Conservation (phyloP, 1,140 invertebrate species). For the Mylabris phalerata region DNA sequence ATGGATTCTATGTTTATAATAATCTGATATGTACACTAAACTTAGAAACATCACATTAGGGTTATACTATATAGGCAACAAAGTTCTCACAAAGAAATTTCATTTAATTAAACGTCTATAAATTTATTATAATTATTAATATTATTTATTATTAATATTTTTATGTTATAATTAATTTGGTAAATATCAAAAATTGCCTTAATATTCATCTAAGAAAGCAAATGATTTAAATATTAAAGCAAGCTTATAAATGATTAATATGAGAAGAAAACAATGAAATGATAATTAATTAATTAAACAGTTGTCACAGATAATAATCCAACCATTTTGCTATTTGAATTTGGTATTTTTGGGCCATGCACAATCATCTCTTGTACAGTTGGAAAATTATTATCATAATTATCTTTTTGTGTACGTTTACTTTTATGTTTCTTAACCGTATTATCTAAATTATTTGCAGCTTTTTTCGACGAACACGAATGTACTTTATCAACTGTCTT, state of each 20-base stretch:
- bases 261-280: background rate
- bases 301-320: slow-evolving; percentile 50
- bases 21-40: slow-evolving; percentile 35
- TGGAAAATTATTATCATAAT: slow-evolving; percentile 45
- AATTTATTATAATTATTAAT: background rate
- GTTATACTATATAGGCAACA: slow-evolving; percentile 23
- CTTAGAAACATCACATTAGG: slow-evolving; percentile 35
- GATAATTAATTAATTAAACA: slow-evolving; percentile 38
- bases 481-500: slow-evolving; percentile 18
- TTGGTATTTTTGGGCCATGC: slow-evolving; percentile 43
- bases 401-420: slow-evolving; percentile 42
- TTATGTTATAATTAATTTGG: background rate
- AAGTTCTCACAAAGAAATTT: slow-evolving; percentile 13
- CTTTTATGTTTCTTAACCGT: slow-evolving; percentile 42
- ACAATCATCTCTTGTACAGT: slow-evolving; percentile 46
- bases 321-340: slow-evolving; percentile 44
- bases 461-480: slow-evolving; percentile 32
- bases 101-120: background rate
- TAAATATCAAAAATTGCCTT: background rate
- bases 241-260: background rate
- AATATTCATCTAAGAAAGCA: slow-evolving; percentile 1
- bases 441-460: slow-evolving; percentile 39
- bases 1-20: slow-evolving; percentile 12
- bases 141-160: background rate
- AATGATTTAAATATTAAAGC: background rate